Base-by-base conservation (phyloP, 2,888 invertebrate species). In the Colostygia pectinataria region DNA sequence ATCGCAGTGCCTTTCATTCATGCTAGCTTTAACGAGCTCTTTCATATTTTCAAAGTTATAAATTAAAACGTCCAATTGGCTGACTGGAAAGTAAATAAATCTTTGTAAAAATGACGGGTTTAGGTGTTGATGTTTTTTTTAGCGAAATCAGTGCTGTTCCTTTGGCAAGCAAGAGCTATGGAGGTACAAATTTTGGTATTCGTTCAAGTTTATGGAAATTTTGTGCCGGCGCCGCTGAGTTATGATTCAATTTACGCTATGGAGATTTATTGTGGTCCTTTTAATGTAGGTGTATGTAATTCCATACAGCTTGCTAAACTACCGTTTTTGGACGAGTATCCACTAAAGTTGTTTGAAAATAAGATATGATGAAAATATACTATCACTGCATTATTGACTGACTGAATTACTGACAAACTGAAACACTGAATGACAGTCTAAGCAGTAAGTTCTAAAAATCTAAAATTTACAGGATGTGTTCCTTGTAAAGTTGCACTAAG, bases 31-130 rank as follows among this genome's bases (percentile, higher is more conserved):
- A 59, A 76, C 61, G 47, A 74, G 62, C 34, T 66, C 63, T 61
- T 74, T 70, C 65, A 81, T 78, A 66, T 82, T 76, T 68, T 76
- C 66, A 53, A 81, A 65, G 58, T 77, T 80, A 61, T 74, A 66
- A 63, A 75, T 75, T 73, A 81, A 69, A 66, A 80, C 63, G 53
- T 81, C 76, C 68, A 80, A 74, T 71, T 81, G 79, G 53, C 76
- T 69, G 50, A 69, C 81, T 80, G 68, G 31, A 76, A 70, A 53
- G 43, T 48, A 63, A 69, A 63, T 53, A 61, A 57, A 61, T 57
- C 14, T 52, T 53, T 23, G 14, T 42, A 4, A 32, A 48, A 55
- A 52, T 36, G 28, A 43, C 48, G 24, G 52, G 48, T 39, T 53
- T 57, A 55, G 53, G 52, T 47, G 54, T 55, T 50, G 39, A 36